Evolutionary conservation across 1,140 invertebrate genomes (phyloP), one percentile per base, ranked within the genome.

Genomic region (Camponotus vicinus): DNA sequence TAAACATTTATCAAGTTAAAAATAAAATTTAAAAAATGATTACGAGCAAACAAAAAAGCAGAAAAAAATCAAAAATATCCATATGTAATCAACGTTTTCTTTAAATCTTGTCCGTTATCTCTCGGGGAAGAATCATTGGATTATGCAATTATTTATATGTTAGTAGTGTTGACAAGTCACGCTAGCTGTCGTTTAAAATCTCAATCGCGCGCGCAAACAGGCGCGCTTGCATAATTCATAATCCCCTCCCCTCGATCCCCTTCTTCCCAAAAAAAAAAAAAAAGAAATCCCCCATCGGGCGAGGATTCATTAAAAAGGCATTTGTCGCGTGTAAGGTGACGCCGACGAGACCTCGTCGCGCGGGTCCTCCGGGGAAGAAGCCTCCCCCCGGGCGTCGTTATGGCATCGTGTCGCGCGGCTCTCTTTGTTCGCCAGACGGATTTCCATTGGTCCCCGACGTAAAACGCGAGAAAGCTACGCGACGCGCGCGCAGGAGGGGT

Each of bases 361-460:
- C 55, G 42, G 80, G 57, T 63, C 57, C 80, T 77, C 73, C 70
- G 61, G 73, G 82, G 69, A 61, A 61, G 79, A 73, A 73, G n/a
- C 42, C 55, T 34, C 69, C 49, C 55, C 27, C 7, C 21, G 13
- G n/a, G 42, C 55, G 52, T 85, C 64, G 66, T 55, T 45, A 42
- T 27, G 55, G 76, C 76, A 57, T 84, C 77, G 61, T 59, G 86
- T 79, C 80, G 63, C 66, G 75, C 85, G 89, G 69, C 73, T 88
- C 91, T 89, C 80, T 92, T 91, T 92, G 90, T 93, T 91, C 88
- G 79, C 67, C 57, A 86, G 78, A 92, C 87, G 89, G 86, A 92
- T 91, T 92, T 90, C 89, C 92, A 91, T 88, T 86, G 91, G 91
- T 90, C 88, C 49, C 88, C 69, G 85, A 77, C 55, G 67, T 64